phyloP scores from a whole-genome alignment of 2,113 vertebrate genomes.

The Paratilapia polleni region DNA sequence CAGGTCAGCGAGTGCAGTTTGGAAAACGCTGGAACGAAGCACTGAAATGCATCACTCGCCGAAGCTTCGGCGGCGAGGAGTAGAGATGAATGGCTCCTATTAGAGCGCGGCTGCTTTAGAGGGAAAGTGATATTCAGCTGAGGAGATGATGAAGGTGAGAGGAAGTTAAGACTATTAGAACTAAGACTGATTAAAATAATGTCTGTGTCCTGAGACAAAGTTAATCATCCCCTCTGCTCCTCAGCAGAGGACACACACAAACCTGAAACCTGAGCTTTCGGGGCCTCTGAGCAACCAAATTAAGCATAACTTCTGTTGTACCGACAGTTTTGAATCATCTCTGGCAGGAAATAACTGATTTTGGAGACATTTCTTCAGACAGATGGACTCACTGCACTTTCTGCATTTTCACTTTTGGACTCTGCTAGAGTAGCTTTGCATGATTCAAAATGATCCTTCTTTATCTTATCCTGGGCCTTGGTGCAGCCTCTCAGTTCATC shows the following conservation, averaged over 20 bases:
- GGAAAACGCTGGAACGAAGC: background rate
- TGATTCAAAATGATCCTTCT: background rate
- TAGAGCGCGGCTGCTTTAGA: background rate
- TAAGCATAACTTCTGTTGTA: background rate
- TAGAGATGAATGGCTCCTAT: slow-evolving; percentile 43
- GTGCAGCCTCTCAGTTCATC: background rate
- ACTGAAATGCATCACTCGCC: slow-evolving; percentile 5
- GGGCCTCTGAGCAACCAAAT: background rate
- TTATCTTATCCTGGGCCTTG: background rate
- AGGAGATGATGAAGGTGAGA: slow-evolving; percentile 42
- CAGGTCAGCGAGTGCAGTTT: slow-evolving; percentile 4
- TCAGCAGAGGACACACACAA: background rate
- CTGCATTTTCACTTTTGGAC: background rate
- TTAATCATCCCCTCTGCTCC: slow-evolving; percentile 27
- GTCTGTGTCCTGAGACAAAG: slow-evolving; percentile 26
- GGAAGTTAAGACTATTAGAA: slow-evolving; percentile 41
- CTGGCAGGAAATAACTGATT: accelerated
- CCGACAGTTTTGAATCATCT: background rate
- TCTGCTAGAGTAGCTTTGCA: background rate
- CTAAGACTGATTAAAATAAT: slow-evolving; percentile 27
- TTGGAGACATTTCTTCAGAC: background rate
- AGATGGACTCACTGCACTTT: background rate
- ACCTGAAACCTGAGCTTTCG: background rate
- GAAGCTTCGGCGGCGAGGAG: background rate
- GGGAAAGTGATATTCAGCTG: slow-evolving; percentile 22